Percentiles rank a stretch among this genome's conserved stretches.
Conservation (phyloP, 2,888 invertebrate genomes). For the Cyclophora punctaria region DNA sequence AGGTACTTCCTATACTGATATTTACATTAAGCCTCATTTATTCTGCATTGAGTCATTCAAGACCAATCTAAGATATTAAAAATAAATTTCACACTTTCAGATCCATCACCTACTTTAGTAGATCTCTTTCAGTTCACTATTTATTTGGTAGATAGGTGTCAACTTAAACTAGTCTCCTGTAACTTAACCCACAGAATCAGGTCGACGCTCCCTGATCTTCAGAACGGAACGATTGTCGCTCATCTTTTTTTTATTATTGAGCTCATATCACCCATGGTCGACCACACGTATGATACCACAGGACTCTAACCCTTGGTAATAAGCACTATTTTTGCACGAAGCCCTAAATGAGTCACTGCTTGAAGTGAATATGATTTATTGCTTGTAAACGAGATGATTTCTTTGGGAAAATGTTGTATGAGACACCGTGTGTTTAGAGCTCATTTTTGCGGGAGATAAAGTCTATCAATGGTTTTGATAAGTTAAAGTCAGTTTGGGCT, state of each 20-base stretch:
- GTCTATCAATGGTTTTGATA: no score
- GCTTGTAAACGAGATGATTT: slow-evolving; percentile 24
- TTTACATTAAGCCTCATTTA: no score
- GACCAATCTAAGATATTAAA: no score
- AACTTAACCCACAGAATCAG: slow-evolving; percentile 28
- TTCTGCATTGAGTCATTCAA: no score
- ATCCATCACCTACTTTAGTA: no score
- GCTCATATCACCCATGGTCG: slow-evolving; percentile 27
- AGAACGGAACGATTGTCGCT: slow-evolving; percentile 58
- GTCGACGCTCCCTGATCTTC: slow-evolving; percentile 69
- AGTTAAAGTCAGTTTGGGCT: no score
- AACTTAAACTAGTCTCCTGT: slow-evolving; percentile 20
- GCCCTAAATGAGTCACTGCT: slow-evolving; percentile 13
- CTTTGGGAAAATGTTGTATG: slow-evolving; percentile 18
- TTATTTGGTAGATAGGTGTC: no score
- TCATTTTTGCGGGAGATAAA: not conserved
- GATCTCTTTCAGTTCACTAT: no score
- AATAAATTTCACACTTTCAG: no score
- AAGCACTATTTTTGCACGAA: slow-evolving; percentile 6
- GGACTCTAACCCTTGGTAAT: slow-evolving; percentile 14
- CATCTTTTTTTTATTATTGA: slow-evolving; percentile 65
- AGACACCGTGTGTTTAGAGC: not conserved
- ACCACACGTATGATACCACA: slow-evolving; percentile 24
- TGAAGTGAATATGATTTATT: slow-evolving; percentile 21
- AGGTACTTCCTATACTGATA: no score